phyloP scores from a whole-genome alignment of 92 coral and sea anemone species.

The Epizoanthus fatuus region DNA sequence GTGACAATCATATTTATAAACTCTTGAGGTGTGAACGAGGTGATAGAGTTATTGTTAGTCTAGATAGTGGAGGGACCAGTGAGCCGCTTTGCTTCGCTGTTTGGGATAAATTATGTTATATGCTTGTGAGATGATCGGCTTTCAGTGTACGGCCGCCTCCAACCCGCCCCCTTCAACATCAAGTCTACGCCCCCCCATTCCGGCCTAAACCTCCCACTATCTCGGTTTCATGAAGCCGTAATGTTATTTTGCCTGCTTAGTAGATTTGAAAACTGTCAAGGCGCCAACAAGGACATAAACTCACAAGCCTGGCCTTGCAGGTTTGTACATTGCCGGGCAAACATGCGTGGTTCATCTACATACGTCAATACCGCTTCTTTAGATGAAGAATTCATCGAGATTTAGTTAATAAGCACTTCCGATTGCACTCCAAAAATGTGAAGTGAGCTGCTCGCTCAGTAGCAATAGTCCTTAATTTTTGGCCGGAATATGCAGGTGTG shows the following conservation, averaged over 20 bases:
- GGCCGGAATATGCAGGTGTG: constrained; percentile 57
- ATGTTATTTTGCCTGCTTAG: constrained; percentile 32
- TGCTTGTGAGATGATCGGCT: constrained; percentile 81
- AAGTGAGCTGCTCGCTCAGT: constrained; percentile 66
- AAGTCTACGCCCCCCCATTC: constrained; percentile 91
- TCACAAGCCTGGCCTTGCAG: not conserved
- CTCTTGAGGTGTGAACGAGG: constrained; percentile 32
- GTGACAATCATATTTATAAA: constrained; percentile 41
- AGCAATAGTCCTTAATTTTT: constrained; percentile 25
- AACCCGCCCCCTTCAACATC: constrained; percentile 94
- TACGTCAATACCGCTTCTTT: constrained; percentile 20
- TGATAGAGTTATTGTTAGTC: constrained; percentile 33
- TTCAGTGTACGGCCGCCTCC: constrained; percentile 83
- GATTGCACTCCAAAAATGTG: constrained; percentile 92
- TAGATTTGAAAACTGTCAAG: constrained; percentile 6
- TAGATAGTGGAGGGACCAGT: constrained; percentile 24
- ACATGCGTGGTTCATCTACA: constrained; percentile 6
- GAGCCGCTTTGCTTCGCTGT: constrained; percentile 21
- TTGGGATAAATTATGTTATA: constrained; percentile 45
- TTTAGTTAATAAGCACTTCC: constrained; percentile 83
- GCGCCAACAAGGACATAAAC: constrained; percentile 18
- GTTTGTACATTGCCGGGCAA: not conserved
- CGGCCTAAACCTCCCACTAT: constrained; percentile 80
- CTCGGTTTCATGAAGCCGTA: constrained; percentile 30
- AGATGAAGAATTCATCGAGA: constrained; percentile 46